Evolutionary conservation across 2,888 invertebrate species (phyloP).

Genomic region (Dysmachus trigonus): DNA sequence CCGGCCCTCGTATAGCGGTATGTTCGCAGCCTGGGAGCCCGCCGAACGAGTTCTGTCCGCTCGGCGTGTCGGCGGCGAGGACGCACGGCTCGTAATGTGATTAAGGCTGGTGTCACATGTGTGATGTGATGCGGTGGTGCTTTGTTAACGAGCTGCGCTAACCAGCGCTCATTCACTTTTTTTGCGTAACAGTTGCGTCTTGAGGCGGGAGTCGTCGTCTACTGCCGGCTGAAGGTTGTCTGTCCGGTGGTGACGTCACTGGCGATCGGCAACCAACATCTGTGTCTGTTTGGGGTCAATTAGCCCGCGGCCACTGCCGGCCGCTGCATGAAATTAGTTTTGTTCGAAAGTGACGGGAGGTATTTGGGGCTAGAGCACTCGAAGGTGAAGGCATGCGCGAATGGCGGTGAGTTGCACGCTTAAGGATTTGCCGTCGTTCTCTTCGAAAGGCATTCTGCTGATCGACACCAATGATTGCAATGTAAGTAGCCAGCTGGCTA

Average conservation of each 20-base stretch:
- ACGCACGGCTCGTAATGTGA: background rate
- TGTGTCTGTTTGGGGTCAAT: conserved; percentile 29
- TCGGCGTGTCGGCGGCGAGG: background rate
- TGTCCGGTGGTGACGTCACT: conserved; percentile 47
- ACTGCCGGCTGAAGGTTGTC: conserved; percentile 44
- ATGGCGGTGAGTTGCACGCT: background rate
- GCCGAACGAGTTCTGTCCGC: background rate
- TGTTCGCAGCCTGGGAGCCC: background rate
- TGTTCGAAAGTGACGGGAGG: background rate
- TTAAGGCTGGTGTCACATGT: conserved; percentile 22
- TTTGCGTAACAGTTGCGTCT: conserved; percentile 27
- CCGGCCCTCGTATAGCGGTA: background rate
- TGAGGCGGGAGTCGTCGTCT: background rate
- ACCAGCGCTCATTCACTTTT: background rate
- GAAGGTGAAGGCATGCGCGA: background rate
- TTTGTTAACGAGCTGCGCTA: background rate
- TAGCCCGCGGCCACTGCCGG: conserved; percentile 2
- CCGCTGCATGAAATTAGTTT: background rate
- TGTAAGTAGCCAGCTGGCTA: background rate
- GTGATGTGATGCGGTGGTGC: background rate
- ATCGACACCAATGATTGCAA: background rate
- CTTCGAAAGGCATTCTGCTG: background rate
- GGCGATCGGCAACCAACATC: conserved; percentile 14
- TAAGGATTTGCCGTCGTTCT: background rate
- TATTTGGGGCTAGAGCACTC: background rate